These are phyloP conservation scores for Calephelis virginiensis DNA, from an alignment of 1,140 invertebrate genomes.

Conservation along the genomic window DNA sequence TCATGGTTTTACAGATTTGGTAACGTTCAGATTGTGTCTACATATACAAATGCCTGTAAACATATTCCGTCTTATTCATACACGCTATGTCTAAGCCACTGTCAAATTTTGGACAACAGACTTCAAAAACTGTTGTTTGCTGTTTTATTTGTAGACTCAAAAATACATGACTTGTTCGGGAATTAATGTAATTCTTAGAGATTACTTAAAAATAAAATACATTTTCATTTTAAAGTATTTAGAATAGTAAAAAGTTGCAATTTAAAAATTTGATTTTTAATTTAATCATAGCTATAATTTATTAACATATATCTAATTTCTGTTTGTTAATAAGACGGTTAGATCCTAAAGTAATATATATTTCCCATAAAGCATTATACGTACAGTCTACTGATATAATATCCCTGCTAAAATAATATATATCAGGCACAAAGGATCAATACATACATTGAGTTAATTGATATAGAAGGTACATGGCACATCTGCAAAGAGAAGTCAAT, in stretches of 20 bases:
- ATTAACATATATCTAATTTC: background rate
- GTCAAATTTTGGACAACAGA: no score
- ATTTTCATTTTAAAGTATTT: no score
- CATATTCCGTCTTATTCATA: conserved; percentile 6
- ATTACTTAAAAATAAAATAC: no score
- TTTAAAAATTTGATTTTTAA: no score
- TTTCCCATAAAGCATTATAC: conserved; percentile 2
- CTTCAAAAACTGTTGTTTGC: no score
- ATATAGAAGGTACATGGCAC: background rate
- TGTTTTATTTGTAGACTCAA: no score
- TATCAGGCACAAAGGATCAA: conserved; percentile 14
- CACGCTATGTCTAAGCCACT: background rate
- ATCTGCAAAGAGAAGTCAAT: background rate
- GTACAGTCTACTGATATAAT: conserved; percentile 5
- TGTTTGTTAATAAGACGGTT: conserved; percentile 11
- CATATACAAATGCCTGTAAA: conserved; percentile 13
- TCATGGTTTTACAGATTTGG: conserved; percentile 53
- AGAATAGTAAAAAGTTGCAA: no score
- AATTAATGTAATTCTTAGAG: no score
- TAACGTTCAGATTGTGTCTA: conserved; percentile 35
- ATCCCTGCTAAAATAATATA: conserved; percentile 15
- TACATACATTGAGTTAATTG: background rate
- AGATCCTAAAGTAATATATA: conserved; percentile 5
- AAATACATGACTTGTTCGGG: no score
- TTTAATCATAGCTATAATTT: background rate